A percentile compares a stretch with the other conserved stretches of the same genome.
Evolutionary conservation across 2,797 vertebrate genomes (phyloP).

Genomic region (Chaunax sp.): DNA sequence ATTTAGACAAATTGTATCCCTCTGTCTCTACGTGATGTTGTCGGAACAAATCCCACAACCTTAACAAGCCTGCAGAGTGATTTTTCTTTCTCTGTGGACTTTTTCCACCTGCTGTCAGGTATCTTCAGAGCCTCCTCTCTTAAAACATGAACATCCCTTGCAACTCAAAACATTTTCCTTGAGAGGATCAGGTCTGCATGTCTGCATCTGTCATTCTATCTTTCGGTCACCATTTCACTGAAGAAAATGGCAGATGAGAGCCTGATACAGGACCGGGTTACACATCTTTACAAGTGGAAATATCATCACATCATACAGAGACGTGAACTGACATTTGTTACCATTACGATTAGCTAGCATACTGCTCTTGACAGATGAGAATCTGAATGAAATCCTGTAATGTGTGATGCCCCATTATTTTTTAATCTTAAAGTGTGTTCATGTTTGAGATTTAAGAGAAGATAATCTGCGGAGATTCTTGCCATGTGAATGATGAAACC

Average conservation of each 20-base stretch:
- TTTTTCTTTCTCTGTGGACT: slow-evolving; percentile 42
- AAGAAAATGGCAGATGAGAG: slow-evolving; percentile 37
- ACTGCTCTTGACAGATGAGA: no score
- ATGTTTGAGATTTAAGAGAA: no score
- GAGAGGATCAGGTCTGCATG: slow-evolving; percentile 47
- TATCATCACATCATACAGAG: no score
- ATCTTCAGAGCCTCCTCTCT: slow-evolving; percentile 44
- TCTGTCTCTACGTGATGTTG: background rate
- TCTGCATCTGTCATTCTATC: slow-evolving; percentile 49
- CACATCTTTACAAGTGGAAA: no score
- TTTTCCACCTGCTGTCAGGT: slow-evolving; percentile 61
- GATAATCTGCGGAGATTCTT: no score
- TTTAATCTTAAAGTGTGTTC: no score
- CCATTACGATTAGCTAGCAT: no score
- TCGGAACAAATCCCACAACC: slow-evolving; percentile 39
- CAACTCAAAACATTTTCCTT: slow-evolving; percentile 48
- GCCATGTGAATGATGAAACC: no score
- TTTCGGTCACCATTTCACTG: slow-evolving; percentile 35
- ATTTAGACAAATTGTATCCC: slow-evolving; percentile 1
- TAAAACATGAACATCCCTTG: slow-evolving; percentile 45
- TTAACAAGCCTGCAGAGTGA: slow-evolving; percentile 51
- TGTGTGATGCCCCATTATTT: no score
- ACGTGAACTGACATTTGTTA: no score
- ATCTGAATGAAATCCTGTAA: no score
- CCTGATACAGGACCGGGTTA: slow-evolving; percentile 14